Base-by-base conservation (phyloP, 2,797 vertebrate species). In the Miichthys miiuy region DNA sequence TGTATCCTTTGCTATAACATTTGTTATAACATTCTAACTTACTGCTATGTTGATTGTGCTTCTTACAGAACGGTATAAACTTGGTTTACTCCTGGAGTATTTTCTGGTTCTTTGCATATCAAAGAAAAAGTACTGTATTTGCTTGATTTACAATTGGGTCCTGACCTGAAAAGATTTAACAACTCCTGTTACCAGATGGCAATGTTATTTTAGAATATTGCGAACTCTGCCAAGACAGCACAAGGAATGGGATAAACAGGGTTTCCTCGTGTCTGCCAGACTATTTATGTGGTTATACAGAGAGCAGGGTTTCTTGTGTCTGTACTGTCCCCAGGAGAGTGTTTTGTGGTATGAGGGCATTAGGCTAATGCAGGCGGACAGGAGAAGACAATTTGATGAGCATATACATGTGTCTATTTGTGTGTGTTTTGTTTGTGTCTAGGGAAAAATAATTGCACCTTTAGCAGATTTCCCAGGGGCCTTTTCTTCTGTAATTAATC, bases 111-210 rank as follows among this genome's bases (percentile, higher is more conserved):
- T 44, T 50, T 34, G 10, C 23, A 61, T 51, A 73, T 70, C 38
- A 72, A 52, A 72, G 17, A 78, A 61, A 18, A 82, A 58, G 34
- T 30, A 65, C 66, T 46, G 21, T 50, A 60, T 79, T 72, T 57
- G 27, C 20, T 60, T 76, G 27, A 72, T 70, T 77, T 75, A 72
- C 47, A 76, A 51, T 4, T 42, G 54, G 52, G 34, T 79, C 62
- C 8, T 74, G 69, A 80, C 67, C 62, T 72, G 58, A 79, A 63
- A 70, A 62, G 61, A 64, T 84, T 84, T 75, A 78, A 86, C 72
- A 87, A 81, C 77, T 87, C 68, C 47, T 84, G 47, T 75, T 52
- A 80, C 51, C 76, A 86, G 82, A 89, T 79, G 84, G 72, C 44
- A 80, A 71, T 69, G 51, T 76, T 72, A 73, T 84, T 88, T 85